Base-by-base conservation (phyloP, 1,140 invertebrate species). In the Apocrypta bakeri region DNA sequence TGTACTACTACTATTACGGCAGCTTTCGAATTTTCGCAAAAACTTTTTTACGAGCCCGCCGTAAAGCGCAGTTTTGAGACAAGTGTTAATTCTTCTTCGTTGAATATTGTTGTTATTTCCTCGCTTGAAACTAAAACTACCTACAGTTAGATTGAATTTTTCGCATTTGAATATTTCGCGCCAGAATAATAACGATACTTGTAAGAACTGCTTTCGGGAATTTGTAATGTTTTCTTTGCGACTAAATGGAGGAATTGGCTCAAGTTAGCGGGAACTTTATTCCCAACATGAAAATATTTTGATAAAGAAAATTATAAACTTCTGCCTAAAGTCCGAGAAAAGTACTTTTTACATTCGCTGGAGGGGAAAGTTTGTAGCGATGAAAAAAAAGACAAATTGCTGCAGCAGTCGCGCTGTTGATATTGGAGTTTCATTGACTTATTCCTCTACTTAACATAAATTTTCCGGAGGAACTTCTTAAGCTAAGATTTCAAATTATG, bases 121-220 rank as follows among this genome's bases (percentile, higher is more conserved):
- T 68, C 14, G n/a, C n/a, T 11, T 48, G 40, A 71, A 21, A 33
- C 29, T 71, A 37, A 37, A 71, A 14, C 40, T 42, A 2, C 9
- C 12, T 29, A n/a, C 33, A 21, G n/a, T n/a, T n/a, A 72, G 37
- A 72, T 72, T 72, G 24, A 72, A 72, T 72, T 21, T 72, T 72
- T n/a, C 37, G 9, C 33, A 40, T 72, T 72, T 24, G 24, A 72
- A 42, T 72, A 42, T 40, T 42, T 72, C 37, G 37, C 37, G 7
- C 9, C 40, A 56, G 21, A n/a, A n/a, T 48, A 48, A 48, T 48
- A n/a, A n/a, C n/a, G n/a, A n/a, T n/a, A 48, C 14, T 48, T 17
- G n/a, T n/a, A n/a, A n/a, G n/a, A n/a, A n/a, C n/a, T n/a, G n/a
- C n/a, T n/a, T n/a, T n/a, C n/a, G 3, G 48, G 33, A 37, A 37